Evolutionary conservation across 2,888 invertebrate genomes (phyloP), one percentile per base, ranked within the genome.

Genomic region (Trissoscelio sp.): DNA sequence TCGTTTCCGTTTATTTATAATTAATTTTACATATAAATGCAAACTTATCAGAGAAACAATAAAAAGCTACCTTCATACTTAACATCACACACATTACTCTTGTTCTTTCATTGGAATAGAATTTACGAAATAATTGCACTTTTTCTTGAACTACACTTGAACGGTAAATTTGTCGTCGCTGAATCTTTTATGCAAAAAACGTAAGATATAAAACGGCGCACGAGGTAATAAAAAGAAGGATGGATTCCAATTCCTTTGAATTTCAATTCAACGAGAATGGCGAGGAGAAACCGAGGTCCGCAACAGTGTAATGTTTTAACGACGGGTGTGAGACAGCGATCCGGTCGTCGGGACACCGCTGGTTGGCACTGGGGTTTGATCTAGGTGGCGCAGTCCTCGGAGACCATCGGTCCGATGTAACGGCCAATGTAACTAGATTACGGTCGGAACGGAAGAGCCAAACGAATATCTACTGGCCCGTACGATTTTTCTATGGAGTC

Each of bases 391-490:
- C 58, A 55, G 34, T 67, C 60, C 60, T 39, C 39, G 20, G 67
- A 67, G 67, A 67, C 39, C 22, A 4, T 67, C 44, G 58, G 31
- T 39, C 22, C 31, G 44, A n/a, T 51, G 67, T 60, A 60, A 74
- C 73, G 55, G 39, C 57, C 20, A 14, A 28, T 48, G 57, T 58
- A 66, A 77, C 69, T 53, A 55, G 62, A 77, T 69, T 77, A 77
- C 39, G 53, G 48, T 57, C 20, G 9, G 22, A n/a, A 18, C n/a
- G 31, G 55, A 46, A 64, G 55, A 31, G 37, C 42, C 20, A 69
- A 77, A 53, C 44, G 62, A 69, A 55, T 28, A 51, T 24, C 34
- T 5, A 57, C 12, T 24, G 42, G 39, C n/a, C 37, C 55, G 58
- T 34, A 6, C 57, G 39, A 66, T 58, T 66, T 75, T 75, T 66